Evolutionary conservation across 92 coral and sea anemone species (phyloP).

Genomic region (Zoanthus sansibaricus): DNA sequence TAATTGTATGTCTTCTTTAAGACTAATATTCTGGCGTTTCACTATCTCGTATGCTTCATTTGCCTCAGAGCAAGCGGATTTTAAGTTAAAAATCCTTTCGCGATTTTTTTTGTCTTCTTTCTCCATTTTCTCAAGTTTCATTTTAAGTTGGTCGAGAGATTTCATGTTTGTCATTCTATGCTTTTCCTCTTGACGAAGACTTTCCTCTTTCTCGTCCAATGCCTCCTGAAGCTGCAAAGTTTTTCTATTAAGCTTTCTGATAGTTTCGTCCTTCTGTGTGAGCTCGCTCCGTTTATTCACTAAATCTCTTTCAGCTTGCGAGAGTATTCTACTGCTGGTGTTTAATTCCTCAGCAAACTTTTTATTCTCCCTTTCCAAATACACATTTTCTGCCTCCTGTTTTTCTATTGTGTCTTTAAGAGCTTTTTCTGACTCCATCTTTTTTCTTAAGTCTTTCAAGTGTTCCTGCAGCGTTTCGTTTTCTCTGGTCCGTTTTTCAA

Average conservation of each 20-base stretch:
- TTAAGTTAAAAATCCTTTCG: constrained; percentile 79
- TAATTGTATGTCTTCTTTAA: constrained; percentile 67
- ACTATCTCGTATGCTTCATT: constrained; percentile 93
- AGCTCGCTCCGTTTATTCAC: constrained; percentile 58
- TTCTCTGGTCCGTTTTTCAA: constrained; percentile 12
- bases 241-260: constrained; percentile 66
- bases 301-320: constrained; percentile 62
- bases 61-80: constrained; percentile 91
- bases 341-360: constrained; percentile 67
- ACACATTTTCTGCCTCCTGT: constrained; percentile 58
- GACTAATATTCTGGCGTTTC: constrained; percentile 77
- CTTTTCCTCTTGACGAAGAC: constrained; percentile 69
- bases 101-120: constrained; percentile 78
- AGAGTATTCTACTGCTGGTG: constrained; percentile 50
- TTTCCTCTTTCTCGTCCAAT: constrained; percentile 69
- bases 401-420: constrained; percentile 62
- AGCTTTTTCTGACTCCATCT: constrained; percentile 53
- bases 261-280: constrained; percentile 59
- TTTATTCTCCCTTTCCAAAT: constrained; percentile 63
- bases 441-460: constrained; percentile 38
- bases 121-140: constrained; percentile 77
- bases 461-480: constrained; percentile 42
- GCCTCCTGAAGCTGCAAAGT: constrained; percentile 64
- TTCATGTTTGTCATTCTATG: constrained; percentile 91
- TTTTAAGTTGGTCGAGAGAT: constrained; percentile 70